Conservation (phyloP, 2,888 invertebrate species). For the Tipula vernalis region DNA sequence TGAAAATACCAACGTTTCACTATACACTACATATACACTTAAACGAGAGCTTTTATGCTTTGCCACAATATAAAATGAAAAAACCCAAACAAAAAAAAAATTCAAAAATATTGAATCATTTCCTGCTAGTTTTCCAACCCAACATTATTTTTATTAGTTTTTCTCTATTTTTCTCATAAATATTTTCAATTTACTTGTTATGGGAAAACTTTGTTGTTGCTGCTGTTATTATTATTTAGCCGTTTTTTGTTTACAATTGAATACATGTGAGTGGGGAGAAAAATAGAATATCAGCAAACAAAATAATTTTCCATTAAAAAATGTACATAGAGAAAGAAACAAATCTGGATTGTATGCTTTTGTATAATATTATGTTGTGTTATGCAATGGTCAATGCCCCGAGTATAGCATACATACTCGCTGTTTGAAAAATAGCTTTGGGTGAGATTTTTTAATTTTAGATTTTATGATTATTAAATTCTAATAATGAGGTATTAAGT, state of each 20-base stretch:
- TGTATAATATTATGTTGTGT: neutral
- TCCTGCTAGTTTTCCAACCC: neutral
- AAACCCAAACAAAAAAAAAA: no score
- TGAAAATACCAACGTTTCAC: neutral
- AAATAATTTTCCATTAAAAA: neutral
- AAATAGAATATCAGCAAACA: neutral
- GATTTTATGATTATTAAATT: neutral
- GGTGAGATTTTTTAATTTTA: neutral
- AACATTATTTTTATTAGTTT: neutral
- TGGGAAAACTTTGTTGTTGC: neutral
- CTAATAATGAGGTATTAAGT: no score
- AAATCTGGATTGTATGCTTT: neutral
- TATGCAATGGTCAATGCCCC: neutral
- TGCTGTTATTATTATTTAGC: neutral
- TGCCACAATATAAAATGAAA: neutral
- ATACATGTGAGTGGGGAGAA: neutral
- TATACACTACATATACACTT: neutral
- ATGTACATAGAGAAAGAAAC: neutral
- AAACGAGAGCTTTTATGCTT: neutral
- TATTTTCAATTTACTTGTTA: conserved; percentile 4
- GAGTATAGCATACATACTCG: neutral
- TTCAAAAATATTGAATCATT: neutral
- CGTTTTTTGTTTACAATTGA: neutral
- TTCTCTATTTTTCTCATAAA: neutral
- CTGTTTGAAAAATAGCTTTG: neutral